phyloP scores from a whole-genome alignment of 2,113 vertebrate genomes.

The Muntiacus reevesi region DNA sequence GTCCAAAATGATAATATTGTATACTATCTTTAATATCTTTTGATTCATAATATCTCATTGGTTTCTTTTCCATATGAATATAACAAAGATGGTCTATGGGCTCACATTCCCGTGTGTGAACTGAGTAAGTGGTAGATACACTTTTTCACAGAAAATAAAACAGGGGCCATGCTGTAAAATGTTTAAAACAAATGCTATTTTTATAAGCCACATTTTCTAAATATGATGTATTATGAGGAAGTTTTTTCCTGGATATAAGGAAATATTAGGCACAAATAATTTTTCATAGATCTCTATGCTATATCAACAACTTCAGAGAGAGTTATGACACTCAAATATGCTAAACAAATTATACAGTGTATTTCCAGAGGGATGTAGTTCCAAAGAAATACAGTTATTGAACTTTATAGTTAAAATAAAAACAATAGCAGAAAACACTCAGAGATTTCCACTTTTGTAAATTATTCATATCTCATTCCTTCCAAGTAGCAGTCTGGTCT shows the following conservation, averaged over 20 bases:
- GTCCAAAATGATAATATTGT: not conserved
- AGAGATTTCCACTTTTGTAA: not conserved
- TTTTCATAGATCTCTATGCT: not conserved
- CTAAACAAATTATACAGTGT: not conserved
- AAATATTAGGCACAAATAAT: not conserved
- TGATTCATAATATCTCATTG: not conserved
- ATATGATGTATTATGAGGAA: not conserved
- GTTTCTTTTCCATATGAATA: not conserved
- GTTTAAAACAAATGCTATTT: not conserved
- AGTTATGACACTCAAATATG: not conserved
- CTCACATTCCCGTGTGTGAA: not conserved
- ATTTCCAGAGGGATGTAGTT: not conserved
- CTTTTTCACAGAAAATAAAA: not conserved
- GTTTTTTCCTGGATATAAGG: not conserved
- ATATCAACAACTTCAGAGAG: not conserved
- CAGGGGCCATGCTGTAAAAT: not conserved
- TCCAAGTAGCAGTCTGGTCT: not conserved
- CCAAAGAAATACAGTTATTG: not conserved
- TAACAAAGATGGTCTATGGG: not conserved
- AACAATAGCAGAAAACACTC: not conserved
- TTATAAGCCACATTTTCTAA: not conserved
- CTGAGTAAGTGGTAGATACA: not conserved
- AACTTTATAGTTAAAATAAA: not conserved
- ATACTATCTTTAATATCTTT: not conserved
- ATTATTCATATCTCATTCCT: not conserved